Evolutionary conservation across 2,797 vertebrate genomes (phyloP).

Genomic region (Protonibea diacanthus): DNA sequence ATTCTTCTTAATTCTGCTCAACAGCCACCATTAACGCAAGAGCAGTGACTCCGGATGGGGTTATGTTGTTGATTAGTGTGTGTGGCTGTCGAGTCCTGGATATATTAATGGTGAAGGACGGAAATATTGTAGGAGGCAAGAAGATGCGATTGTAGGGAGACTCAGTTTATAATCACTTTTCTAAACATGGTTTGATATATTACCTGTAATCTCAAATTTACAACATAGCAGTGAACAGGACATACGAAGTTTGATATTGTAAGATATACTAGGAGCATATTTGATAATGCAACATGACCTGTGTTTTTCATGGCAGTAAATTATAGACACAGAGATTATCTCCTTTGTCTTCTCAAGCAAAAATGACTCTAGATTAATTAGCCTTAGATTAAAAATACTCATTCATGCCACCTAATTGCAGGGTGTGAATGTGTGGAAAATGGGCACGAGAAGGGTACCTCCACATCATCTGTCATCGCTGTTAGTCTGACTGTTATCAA

Average conservation of each 20-base stretch:
- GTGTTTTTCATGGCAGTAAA: neutral
- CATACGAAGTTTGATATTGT: neutral
- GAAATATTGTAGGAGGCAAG: neutral
- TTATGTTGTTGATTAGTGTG: slow-evolving; percentile 47
- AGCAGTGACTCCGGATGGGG: slow-evolving; percentile 27
- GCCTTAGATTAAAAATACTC: neutral
- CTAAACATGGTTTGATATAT: neutral
- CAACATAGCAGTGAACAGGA: neutral
- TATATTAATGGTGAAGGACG: slow-evolving; percentile 14
- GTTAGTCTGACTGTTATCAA: neutral
- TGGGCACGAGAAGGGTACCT: neutral
- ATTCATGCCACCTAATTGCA: neutral
- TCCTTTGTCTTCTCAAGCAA: neutral
- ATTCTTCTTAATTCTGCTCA: slow-evolving; percentile 65
- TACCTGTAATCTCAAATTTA: neutral
- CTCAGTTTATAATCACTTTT: neutral
- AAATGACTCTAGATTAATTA: neutral
- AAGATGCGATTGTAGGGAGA: neutral
- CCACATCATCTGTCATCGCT: neutral
- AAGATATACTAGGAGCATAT: neutral
- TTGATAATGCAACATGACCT: neutral
- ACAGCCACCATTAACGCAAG: slow-evolving; percentile 8
- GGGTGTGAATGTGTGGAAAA: too few relatives aligned
- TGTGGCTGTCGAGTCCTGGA: neutral
- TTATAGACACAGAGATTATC: neutral